These are phyloP conservation scores for Thaumetopoea pityocampa DNA, from an alignment of 1,140 invertebrate species.

Conservation along the genomic window DNA sequence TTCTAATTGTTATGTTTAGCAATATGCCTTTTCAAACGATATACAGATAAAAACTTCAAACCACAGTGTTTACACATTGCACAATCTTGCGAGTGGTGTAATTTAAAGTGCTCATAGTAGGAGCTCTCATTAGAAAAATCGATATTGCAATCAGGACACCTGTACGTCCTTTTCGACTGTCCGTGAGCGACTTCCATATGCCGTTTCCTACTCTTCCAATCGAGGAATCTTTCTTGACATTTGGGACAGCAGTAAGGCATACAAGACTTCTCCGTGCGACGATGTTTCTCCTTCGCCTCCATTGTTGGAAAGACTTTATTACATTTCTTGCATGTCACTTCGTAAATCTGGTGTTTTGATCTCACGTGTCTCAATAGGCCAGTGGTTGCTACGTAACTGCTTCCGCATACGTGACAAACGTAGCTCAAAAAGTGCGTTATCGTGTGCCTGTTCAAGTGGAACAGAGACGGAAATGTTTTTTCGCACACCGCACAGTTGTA, in stretches of 20 bases:
- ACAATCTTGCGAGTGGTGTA: slow-evolving; percentile 54
- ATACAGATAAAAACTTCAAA: slow-evolving; percentile 47
- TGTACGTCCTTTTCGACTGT: slow-evolving; percentile 31
- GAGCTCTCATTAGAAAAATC: slow-evolving; percentile 40
- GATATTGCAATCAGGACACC: slow-evolving; percentile 51
- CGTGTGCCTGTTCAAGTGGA: slow-evolving; percentile 57
- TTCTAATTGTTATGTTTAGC: slow-evolving; percentile 31
- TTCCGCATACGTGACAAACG: slow-evolving; percentile 59
- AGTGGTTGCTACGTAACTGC: slow-evolving; percentile 53
- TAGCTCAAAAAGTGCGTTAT: slow-evolving; percentile 58
- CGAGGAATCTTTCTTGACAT: slow-evolving; percentile 53
- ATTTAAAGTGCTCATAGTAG: slow-evolving; percentile 56
- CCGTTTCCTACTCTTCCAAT: slow-evolving; percentile 43
- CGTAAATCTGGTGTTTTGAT: slow-evolving; percentile 52
- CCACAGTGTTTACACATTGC: slow-evolving; percentile 56
- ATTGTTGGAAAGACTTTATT: slow-evolving; percentile 50
- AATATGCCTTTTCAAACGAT: slow-evolving; percentile 51
- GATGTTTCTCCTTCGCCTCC: slow-evolving; percentile 55
- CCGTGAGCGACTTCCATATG: slow-evolving; percentile 57
- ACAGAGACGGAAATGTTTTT: slow-evolving; percentile 49
- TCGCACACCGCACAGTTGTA: slow-evolving; percentile 49
- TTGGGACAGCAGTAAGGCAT: slow-evolving; percentile 57
- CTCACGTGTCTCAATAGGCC: slow-evolving; percentile 48
- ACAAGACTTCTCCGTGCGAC: slow-evolving; percentile 47
- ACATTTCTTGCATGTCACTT: slow-evolving; percentile 48